Conservation (phyloP, 2,888 invertebrate genomes). For the Drosophila longiperda region DNA sequence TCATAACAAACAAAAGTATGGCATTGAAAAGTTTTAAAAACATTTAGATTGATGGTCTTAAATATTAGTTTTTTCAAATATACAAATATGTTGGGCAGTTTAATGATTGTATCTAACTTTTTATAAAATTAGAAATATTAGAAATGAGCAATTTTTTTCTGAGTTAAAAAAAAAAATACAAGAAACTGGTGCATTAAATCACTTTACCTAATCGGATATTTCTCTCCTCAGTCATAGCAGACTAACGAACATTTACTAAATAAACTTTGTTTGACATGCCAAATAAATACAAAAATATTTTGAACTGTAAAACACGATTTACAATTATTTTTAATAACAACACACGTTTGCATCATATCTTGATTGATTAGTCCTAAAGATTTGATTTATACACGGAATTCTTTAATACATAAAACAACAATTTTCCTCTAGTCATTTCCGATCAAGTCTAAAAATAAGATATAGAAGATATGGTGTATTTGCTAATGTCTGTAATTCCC, state of each 20-base stretch:
- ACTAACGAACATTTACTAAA: neutral
- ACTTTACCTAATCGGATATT: neutral
- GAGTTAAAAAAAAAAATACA: neutral
- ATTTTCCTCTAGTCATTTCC: neutral
- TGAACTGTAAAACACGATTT: neutral
- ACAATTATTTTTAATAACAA: neutral
- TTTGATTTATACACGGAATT: neutral
- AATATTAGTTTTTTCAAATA: neutral
- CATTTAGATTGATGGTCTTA: neutral
- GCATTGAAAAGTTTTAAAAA: neutral
- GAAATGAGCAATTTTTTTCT: rapidly evolving
- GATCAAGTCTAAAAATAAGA: neutral
- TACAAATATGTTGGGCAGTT: neutral
- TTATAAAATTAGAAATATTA: neutral
- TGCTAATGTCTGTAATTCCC: neutral
- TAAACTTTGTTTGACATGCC: neutral
- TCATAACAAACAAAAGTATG: too few relatives aligned
- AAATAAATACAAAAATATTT: neutral
- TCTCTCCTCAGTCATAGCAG: neutral
- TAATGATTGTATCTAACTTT: neutral
- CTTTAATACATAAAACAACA: too few relatives aligned
- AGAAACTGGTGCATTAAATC: neutral
- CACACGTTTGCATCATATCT: neutral
- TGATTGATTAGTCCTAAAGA: neutral
- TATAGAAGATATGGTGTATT: neutral